Percentiles rank a stretch among this genome's conserved stretches.
phyloP scores from a whole-genome alignment of 2,113 vertebrate genomes.

The Trinectes maculatus region DNA sequence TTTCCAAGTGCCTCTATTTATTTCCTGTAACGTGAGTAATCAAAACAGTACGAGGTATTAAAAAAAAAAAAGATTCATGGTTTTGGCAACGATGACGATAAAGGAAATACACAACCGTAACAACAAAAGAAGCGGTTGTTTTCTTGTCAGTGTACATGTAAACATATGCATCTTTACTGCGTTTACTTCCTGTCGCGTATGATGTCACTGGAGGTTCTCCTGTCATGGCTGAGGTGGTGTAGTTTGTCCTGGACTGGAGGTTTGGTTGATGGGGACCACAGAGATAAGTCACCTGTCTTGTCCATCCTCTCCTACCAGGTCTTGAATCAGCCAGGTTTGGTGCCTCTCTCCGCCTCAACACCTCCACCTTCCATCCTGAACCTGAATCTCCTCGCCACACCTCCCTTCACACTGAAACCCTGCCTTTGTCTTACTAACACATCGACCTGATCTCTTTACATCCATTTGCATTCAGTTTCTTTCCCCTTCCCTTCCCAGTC shows the following conservation, averaged over 20 bases:
- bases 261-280: constrained; percentile 19
- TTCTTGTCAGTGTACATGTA: no score
- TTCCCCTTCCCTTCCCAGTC: not conserved
- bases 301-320: constrained; percentile 31
- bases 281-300: constrained; percentile 21
- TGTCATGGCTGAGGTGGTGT: not conserved
- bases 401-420: constrained; percentile 3
- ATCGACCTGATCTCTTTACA: not conserved
- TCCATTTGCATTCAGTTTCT: constrained; percentile 28
- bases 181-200: no score
- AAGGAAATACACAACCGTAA: no score
- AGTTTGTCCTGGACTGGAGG: not conserved
- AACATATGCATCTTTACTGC: no score
- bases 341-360: constrained; percentile 1
- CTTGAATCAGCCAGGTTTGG: constrained; percentile 9
- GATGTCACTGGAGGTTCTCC: not conserved
- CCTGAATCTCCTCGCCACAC: not conserved
- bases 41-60: not conserved
- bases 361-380: constrained; percentile 16
- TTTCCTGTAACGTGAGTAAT: constrained; percentile 1
- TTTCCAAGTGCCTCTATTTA: not conserved
- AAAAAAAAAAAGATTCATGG: no score
- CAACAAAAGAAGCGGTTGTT: no score
- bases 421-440: not conserved
- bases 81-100: no score